Evolutionary conservation across 2,113 vertebrate species (phyloP).

Genomic region (Apaloderma vittatum): DNA sequence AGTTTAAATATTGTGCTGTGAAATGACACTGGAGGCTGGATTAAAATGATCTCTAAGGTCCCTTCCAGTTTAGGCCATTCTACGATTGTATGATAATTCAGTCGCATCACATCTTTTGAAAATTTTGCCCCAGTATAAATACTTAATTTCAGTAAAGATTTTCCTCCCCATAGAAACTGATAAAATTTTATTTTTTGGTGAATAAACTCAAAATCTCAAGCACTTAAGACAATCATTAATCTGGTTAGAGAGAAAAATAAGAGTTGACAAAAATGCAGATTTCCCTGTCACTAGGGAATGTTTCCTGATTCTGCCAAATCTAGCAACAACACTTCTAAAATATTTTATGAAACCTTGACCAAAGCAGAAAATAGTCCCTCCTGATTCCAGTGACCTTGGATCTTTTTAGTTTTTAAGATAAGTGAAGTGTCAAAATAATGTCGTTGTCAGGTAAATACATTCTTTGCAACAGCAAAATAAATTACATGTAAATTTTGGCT

Average conservation of each 20-base stretch:
- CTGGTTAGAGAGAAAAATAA: not conserved
- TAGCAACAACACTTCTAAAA: not conserved
- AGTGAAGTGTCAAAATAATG: not conserved
- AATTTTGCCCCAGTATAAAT: not conserved
- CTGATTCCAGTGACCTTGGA: not conserved
- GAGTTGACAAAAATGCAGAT: not conserved
- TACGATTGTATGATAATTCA: too few species aligned
- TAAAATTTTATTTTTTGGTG: not conserved
- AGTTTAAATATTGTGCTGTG: not conserved
- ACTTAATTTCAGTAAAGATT: not conserved
- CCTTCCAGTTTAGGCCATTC: too few species aligned
- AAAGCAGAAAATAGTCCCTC: not conserved
- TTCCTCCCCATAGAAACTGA: not conserved
- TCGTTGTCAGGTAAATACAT: rapidly evolving
- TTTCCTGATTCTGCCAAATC: not conserved
- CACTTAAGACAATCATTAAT: not conserved
- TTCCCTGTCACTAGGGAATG: not conserved
- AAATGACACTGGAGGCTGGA: not conserved
- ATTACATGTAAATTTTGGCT: not conserved
- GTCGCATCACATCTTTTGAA: rapidly evolving
- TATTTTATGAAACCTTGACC: not conserved
- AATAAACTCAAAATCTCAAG: not conserved
- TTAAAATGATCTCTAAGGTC: too few species aligned
- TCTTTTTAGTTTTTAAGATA: not conserved
- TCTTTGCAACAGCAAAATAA: not conserved